Percentiles rank a stretch among this genome's conserved stretches.
Conservation (phyloP, 2,797 vertebrate genomes). For the Pelodytes ibericus region DNA sequence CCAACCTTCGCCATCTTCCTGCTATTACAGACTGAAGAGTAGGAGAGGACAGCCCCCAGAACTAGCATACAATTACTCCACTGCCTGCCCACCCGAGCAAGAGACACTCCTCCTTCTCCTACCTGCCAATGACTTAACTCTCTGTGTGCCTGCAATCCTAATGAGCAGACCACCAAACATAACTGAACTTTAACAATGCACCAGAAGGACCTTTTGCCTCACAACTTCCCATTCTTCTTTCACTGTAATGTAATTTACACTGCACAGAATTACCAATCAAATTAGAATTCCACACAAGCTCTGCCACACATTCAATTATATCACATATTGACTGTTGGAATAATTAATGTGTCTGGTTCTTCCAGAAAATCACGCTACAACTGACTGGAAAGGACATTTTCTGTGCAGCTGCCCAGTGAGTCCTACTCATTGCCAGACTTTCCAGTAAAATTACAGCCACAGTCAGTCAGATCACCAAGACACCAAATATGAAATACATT, state of each 20-base stretch:
- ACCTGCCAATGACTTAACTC: slow-evolving; percentile 39
- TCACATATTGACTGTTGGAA: neutral
- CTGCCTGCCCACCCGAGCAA: slow-evolving; percentile 17
- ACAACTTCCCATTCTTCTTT: neutral
- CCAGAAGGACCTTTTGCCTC: too few relatives aligned
- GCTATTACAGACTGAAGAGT: slow-evolving; percentile 35
- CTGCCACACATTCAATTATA: neutral
- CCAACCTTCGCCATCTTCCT: slow-evolving; percentile 52
- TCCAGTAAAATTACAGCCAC: too few relatives aligned
- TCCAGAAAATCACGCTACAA: neutral
- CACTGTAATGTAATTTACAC: neutral
- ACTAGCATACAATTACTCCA: slow-evolving; percentile 32
- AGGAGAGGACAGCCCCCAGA: slow-evolving; percentile 47
- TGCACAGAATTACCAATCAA: neutral
- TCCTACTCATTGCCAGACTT: neutral
- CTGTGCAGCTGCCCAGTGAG: neutral
- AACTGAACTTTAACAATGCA: too few relatives aligned
- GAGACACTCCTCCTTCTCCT: slow-evolving; percentile 37
- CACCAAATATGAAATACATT: too few relatives aligned
- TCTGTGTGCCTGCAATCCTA: slow-evolving; percentile 13
- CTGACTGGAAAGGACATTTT: neutral
- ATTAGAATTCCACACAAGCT: neutral
- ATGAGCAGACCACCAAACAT: neutral
- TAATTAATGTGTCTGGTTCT: neutral
- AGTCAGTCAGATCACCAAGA: too few relatives aligned